These are phyloP conservation scores for Cichlasoma orientale DNA, from an alignment of 2,797 vertebrate species.

Conservation along the genomic window DNA sequence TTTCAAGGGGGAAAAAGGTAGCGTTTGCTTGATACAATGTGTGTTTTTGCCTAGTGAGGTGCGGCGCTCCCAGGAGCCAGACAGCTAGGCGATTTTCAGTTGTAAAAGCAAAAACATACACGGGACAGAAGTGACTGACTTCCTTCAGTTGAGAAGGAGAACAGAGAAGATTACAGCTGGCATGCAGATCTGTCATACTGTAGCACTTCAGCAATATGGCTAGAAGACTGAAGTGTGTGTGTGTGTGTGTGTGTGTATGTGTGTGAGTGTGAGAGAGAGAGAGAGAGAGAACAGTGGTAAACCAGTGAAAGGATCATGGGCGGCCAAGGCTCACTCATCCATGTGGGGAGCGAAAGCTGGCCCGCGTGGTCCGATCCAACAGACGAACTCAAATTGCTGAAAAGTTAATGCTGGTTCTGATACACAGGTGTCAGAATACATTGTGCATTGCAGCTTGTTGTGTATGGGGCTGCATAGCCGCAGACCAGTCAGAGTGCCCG, in stretches of 20 bases:
- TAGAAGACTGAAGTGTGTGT: conserved; percentile 10
- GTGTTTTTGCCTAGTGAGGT: not conserved
- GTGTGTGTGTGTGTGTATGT: not conserved
- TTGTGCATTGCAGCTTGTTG: no score
- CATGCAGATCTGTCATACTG: conserved; percentile 31
- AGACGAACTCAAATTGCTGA: no score
- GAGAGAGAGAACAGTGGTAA: not conserved
- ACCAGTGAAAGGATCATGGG: no score
- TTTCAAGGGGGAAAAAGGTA: not conserved
- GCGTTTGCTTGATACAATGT: not conserved
- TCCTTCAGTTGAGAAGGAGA: conserved; percentile 29
- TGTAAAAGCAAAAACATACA: conserved; percentile 19
- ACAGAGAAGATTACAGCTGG: conserved; percentile 39
- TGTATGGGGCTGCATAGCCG: no score
- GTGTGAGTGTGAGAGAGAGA: no score
- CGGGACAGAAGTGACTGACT: conserved; percentile 13
- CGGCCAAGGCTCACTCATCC: no score
- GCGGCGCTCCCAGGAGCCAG: not conserved
- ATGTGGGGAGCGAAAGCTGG: no score
- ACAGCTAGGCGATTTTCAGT: conserved; percentile 20
- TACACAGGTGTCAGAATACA: no score
- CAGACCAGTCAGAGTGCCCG: no score
- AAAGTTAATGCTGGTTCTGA: no score
- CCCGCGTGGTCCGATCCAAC: no score
- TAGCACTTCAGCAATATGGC: conserved; percentile 18